These are phyloP conservation scores for Alca torda DNA, from an alignment of 2,797 vertebrate species.

Conservation along the genomic window DNA sequence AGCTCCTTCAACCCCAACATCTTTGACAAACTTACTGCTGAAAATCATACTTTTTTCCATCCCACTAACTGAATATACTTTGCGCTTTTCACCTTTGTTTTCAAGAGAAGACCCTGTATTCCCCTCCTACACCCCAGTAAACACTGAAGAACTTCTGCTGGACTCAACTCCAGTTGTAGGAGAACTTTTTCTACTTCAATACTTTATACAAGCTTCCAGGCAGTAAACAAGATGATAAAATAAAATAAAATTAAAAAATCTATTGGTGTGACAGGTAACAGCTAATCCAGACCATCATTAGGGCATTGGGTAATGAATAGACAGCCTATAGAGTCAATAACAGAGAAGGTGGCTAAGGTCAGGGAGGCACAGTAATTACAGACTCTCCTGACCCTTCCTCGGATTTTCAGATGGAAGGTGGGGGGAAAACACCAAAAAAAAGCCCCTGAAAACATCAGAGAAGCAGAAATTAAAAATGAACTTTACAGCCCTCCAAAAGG, in stretches of 20 bases:
- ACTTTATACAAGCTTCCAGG: conserved; percentile 31
- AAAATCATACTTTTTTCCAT: background rate
- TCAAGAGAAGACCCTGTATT: background rate
- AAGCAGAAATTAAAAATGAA: conserved; percentile 96
- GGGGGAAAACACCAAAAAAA: conserved; percentile 63
- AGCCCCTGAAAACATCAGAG: conserved; percentile 79
- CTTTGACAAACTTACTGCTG: background rate
- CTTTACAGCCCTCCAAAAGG: conserved; percentile 92
- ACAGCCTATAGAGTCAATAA: conserved; percentile 73
- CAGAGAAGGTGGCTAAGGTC: conserved; percentile 70
- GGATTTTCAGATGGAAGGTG: conserved; percentile 71
- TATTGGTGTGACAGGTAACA: conserved; percentile 69
- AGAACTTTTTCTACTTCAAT: background rate
- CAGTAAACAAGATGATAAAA: conserved; percentile 68
- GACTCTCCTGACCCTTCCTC: conserved; percentile 74
- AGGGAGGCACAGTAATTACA: conserved; percentile 75
- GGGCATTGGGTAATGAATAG: conserved; percentile 68
- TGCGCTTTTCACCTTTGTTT: background rate
- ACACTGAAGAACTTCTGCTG: background rate
- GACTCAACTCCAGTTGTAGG: background rate
- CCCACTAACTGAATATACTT: background rate
- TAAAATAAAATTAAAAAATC: conserved; percentile 58
- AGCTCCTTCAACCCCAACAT: background rate
- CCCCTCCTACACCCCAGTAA: background rate
- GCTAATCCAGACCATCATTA: conserved; percentile 73